Base-by-base conservation (phyloP, 2,888 invertebrate genomes). In the Epirrhoe tristata region DNA sequence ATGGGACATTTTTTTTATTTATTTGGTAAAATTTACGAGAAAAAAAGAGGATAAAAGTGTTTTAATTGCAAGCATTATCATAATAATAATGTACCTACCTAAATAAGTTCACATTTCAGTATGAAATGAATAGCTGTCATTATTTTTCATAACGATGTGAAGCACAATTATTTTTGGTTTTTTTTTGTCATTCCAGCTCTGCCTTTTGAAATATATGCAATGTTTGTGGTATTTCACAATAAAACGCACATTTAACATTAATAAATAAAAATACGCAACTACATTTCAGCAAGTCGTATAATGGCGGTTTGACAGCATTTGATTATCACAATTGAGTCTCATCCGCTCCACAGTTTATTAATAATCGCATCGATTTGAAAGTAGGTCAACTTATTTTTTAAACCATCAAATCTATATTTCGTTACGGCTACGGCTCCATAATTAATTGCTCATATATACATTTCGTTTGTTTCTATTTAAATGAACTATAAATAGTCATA, bases 21-120 rank as follows among this genome's bases (percentile, higher is more conserved):
- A 7, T 57, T 60, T 0, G 50, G n/a, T n/a, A 48, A 53, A 31
- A 56, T 59, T 63, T 60, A 48, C 52, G 52, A 10, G 17, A 34
- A 31, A 34, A 12, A 6, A 32, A 12, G 5, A 43, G 3, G 39
- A 43, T 16, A 54, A 17, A 34, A 7, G 58, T 64, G 7, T 12
- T 8, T 34, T 32, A 31, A 51, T 14, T 48, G 32, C 6, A 6
- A 43, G 1, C 39, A 39, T 1, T 39, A n/a, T n/a, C n/a, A n/a
- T n/a, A n/a, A n/a, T n/a, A 24, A 24, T 24, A 24, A 24, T 24
- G 24, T 24, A 24, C 24, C 1, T 24, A 24, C 24, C 24, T 24
- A 24, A 1, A 24, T 10, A 43, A 43, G 12, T 43, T 5, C 12
- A 43, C 12, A 12, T 24, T 24, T 24, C 24, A 24, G 10, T 43